Evolutionary conservation across 2,888 invertebrate genomes (phyloP).

Genomic region (Scrobipalpa atriplicella): DNA sequence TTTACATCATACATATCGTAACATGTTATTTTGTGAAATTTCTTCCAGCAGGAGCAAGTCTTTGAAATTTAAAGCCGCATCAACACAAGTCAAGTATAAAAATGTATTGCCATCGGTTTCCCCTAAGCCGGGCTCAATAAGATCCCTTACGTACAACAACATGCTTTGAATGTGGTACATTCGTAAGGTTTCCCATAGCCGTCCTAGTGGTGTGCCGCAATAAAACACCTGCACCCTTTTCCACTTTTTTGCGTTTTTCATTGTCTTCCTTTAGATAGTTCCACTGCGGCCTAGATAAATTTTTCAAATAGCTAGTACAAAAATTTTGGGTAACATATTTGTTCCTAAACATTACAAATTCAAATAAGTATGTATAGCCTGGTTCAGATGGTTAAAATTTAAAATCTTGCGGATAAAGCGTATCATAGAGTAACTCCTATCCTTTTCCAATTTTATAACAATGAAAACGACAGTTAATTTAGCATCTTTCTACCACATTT

Average conservation of each 20-base stretch:
- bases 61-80: background rate
- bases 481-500: background rate
- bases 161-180: slow-evolving; percentile 38
- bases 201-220: slow-evolving; percentile 44
- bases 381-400: too few relatives aligned
- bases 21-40: too few relatives aligned
- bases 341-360: too few relatives aligned
- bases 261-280: background rate
- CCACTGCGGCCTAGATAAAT: background rate
- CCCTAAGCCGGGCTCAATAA: background rate
- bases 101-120: background rate
- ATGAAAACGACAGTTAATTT: too few relatives aligned
- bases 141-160: slow-evolving; percentile 1
- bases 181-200: slow-evolving; percentile 51
- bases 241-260: slow-evolving; percentile 28
- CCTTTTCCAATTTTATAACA: too few relatives aligned
- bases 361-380: too few relatives aligned
- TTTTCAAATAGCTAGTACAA: too few relatives aligned
- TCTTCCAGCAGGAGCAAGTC: too few relatives aligned
- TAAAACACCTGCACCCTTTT: slow-evolving; percentile 49
- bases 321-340: too few relatives aligned
- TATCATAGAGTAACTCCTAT: too few relatives aligned
- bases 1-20: too few relatives aligned
- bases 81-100: background rate
- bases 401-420: too few relatives aligned